Base-by-base conservation (phyloP, 2,113 vertebrate genomes). In the Hippocampus barbouri region DNA sequence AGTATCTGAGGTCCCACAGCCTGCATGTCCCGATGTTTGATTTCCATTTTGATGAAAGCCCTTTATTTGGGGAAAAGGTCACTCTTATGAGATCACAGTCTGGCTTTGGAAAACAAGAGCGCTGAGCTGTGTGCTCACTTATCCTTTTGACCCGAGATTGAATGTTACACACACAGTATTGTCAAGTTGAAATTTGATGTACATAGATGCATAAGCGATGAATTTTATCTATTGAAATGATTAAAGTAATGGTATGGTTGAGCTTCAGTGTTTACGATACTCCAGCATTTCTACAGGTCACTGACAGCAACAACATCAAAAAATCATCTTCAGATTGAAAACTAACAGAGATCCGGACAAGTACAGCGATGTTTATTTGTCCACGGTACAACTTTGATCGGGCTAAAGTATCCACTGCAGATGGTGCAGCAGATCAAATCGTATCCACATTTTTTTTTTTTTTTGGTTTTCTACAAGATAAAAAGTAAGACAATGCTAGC, bases 81-180 rank as follows among this genome's bases (percentile, higher is more conserved):
- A 51, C 45, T 23, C 21, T 5, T 61, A 41, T 45, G 64, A 16
- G 18, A 41, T 12, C 27, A 38, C 23, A 56, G 49, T 34, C 34
- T 51, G 9, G 63, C 43, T n/a, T 69, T 41, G 64, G 8, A 7
- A 66, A 73, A 62, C 56, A 27, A 20, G 67, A 66, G 8, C 25
- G 23, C 40, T 2, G 34, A 23, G 59, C 21, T 25, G 56, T 25
- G 56, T 12, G 56, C 56, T 59, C 14, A 59, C 56, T 12, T 59
- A 25, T 59, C 53, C 0, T 71, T 34, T 41, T 57, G 51, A 66
- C 18, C 47, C 63, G n/a, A 69, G 38, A 59, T 5, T 71, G 34
- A 79, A 70, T 57, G 43, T 60, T 27, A 23, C 38, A 40, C 9
- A 43, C 43, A 6, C 66, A 70, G 40, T 76, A 27, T 66, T 64